phyloP scores from a whole-genome alignment of 2,888 invertebrate species.

The Arctia plantaginis region DNA sequence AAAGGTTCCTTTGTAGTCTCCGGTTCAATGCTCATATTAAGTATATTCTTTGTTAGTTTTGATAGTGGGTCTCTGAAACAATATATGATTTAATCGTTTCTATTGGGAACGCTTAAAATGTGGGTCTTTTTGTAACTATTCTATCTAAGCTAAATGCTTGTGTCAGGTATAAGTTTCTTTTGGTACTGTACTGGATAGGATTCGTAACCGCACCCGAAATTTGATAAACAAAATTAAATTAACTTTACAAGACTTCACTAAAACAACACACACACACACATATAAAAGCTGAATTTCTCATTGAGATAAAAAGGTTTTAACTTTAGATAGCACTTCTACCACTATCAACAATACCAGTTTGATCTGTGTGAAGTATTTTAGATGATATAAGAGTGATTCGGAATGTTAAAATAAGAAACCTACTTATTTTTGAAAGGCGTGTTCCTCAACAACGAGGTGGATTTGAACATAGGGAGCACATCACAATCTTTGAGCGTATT shows the following conservation, averaged over 20 bases:
- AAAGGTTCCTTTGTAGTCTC: constrained; percentile 72
- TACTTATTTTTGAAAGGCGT: constrained; percentile 75
- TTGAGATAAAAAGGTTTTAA: neutral
- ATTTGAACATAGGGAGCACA: constrained; percentile 66
- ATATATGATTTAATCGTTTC: neutral
- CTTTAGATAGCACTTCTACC: neutral
- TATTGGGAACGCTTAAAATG: neutral
- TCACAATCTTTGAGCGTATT: constrained; percentile 75
- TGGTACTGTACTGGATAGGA: neutral
- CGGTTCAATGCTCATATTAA: constrained; percentile 84
- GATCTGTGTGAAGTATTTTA: neutral
- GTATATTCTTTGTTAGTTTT: constrained; percentile 80
- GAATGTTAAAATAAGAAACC: constrained; percentile 19
- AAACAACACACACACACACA: neutral
- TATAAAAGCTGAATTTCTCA: too few species aligned
- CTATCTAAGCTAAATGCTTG: neutral
- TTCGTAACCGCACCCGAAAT: neutral
- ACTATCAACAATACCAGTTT: neutral
- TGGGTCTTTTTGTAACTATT: neutral
- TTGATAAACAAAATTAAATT: too few species aligned
- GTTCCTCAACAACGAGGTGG: constrained; percentile 71
- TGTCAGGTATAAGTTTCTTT: neutral
- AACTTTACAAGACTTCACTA: too few species aligned
- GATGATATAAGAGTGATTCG: neutral
- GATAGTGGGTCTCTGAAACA: constrained; percentile 76